phyloP scores from a whole-genome alignment of 2,113 vertebrate species.

The Hystrix cristata region DNA sequence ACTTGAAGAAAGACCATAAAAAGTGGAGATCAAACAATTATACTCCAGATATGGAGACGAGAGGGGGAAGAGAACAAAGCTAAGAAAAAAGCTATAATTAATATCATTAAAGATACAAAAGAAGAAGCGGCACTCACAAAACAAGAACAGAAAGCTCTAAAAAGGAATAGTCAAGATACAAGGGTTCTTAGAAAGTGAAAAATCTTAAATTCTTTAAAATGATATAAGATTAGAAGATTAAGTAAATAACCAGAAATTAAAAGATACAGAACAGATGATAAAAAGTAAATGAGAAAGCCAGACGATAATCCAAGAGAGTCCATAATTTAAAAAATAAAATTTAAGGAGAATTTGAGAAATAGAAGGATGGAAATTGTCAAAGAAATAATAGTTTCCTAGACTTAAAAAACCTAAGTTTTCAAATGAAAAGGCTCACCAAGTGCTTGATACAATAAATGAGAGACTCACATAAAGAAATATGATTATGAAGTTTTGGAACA shows the following conservation, averaged over 20 bases:
- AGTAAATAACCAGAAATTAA: neutral
- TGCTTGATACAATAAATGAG: too few species aligned
- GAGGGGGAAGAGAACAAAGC: neutral
- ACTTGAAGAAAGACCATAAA: neutral
- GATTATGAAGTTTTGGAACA: neutral
- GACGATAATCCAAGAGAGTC: too few species aligned
- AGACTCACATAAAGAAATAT: neutral
- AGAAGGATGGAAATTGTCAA: neutral
- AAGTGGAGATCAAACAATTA: neutral
- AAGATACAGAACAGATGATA: neutral
- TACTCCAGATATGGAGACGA: neutral
- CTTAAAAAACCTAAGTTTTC: neutral
- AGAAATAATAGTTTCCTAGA: neutral
- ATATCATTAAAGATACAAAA: neutral
- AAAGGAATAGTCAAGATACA: neutral
- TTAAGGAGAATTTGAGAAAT: neutral
- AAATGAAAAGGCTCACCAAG: neutral
- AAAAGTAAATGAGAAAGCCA: neutral
- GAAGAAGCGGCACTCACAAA: neutral
- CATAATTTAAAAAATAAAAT: neutral
- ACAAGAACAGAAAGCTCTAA: neutral
- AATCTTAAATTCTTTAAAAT: neutral
- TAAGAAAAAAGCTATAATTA: neutral
- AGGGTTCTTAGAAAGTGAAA: neutral
- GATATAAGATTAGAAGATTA: neutral